Evolutionary conservation across 2,888 invertebrate species (phyloP), one percentile per base, ranked within the genome.

Genomic region (Andrena dorsata): DNA sequence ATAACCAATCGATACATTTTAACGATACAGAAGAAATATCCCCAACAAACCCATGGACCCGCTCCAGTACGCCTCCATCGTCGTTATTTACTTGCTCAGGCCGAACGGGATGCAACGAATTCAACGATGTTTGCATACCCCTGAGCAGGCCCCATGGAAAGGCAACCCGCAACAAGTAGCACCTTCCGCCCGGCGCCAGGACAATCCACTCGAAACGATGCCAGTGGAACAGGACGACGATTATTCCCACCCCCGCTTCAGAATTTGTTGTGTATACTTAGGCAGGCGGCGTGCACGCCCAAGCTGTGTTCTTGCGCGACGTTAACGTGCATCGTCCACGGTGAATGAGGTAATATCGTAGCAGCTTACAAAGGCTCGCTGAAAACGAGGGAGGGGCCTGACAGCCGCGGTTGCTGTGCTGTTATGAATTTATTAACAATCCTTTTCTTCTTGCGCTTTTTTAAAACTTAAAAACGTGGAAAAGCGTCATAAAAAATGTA

Each of bases 151-250:
- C 20, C 60, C 30, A n/a, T 28, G 13, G 49, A 60, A 20, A 32
- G 23, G 20, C 20, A 8, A n/a, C 58, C 68, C 35, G 74, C 74
- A 68, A 68, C 70, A 69, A 75, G 75, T 69, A 41, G 41, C 41
- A 74, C 20, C 4, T 23, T 2, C 32, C 10, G 10, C 23, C 30
- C n/a, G 26, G 32, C 16, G 30, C 6, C 41, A 20, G 28, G 58
- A 47, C 23, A 47, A 74, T 23, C 16, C 6, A 23, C 16, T 23
- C 16, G 41, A 6, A 53, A 30, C 53, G 28, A 28, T 56, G 28
- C 28, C 68, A 58, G 16, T 56, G 30, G 28, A 41, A 41, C 53
- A 56, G 51, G 20, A 41, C 66, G 10, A 58, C 23, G 41, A 30
- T 47, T 41, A 41, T 28, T 30, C 53, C 56, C 56, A 56, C 56